A percentile compares a stretch with the other conserved stretches of the same genome.
Conservation (phyloP, 2,888 invertebrate genomes). For the Didymodactylos carnosus region DNA sequence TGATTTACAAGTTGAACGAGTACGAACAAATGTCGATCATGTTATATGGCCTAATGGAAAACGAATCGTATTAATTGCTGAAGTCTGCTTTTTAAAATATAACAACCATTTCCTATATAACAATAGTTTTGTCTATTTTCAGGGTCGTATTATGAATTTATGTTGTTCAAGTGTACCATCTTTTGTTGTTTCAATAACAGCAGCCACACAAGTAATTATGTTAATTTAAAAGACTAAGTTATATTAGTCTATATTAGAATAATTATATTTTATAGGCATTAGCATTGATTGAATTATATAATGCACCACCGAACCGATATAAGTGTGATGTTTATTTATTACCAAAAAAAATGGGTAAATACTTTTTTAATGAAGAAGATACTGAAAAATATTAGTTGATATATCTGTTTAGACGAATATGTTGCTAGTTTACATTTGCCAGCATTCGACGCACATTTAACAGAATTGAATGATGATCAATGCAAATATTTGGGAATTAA, state of each 20-base stretch:
- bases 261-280: slow-evolving; percentile 43
- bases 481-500: slow-evolving; percentile 89
- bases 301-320: slow-evolving; percentile 78
- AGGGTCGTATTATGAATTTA: slow-evolving; percentile 63
- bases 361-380: not conserved
- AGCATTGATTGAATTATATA: slow-evolving; percentile 84
- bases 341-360: slow-evolving; percentile 69
- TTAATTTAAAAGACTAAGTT: not conserved
- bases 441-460: slow-evolving; percentile 87
- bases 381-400: not conserved
- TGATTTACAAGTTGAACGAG: slow-evolving; percentile 87
- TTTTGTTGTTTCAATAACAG: slow-evolving; percentile 89
- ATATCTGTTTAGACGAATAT: slow-evolving; percentile 53
- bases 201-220: slow-evolving; percentile 57
- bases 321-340: slow-evolving; percentile 88
- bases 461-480: slow-evolving; percentile 82
- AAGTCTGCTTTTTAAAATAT: no score
- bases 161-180: slow-evolving; percentile 91
- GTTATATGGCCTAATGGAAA: slow-evolving; percentile 95
- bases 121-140: not conserved
- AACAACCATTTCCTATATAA: no score
- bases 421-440: slow-evolving; percentile 88
- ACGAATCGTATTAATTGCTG: slow-evolving; percentile 71
- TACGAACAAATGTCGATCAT: slow-evolving; percentile 89
- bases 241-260: not conserved